Percentiles rank a stretch among this genome's conserved stretches.
phyloP scores from a whole-genome alignment of 2,888 invertebrate genomes.

The Miltochrista miniata region DNA sequence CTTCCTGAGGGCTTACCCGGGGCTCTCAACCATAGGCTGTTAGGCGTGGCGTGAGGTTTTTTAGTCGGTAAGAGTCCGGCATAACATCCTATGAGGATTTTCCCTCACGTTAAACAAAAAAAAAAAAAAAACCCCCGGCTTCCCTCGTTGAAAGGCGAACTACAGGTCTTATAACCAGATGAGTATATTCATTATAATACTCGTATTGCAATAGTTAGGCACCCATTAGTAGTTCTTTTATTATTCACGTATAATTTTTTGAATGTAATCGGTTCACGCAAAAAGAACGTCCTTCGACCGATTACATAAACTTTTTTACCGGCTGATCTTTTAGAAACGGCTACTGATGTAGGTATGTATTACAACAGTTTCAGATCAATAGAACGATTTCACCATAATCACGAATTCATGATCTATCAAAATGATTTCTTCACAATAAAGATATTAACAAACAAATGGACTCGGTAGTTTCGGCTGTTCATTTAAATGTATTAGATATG shows the following conservation, averaged over 20 bases:
- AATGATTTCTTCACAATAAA: constrained; percentile 1
- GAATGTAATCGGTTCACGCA: background rate
- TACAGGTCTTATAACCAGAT: too few relatives aligned
- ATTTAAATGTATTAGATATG: constrained; percentile 19
- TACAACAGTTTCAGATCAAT: background rate
- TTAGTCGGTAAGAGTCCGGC: too few relatives aligned
- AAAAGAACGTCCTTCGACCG: background rate
- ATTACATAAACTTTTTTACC: background rate
- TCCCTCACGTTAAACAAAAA: too few relatives aligned
- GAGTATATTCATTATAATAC: too few relatives aligned
- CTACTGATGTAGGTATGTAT: background rate
- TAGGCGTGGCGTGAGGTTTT: too few relatives aligned
- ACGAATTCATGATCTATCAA: background rate
- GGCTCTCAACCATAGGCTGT: too few relatives aligned
- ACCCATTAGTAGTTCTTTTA: too few relatives aligned
- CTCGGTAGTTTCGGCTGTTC: constrained; percentile 14
- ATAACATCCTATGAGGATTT: too few relatives aligned
- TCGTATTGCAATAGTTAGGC: too few relatives aligned
- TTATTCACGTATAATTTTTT: background rate
- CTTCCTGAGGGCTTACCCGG: too few relatives aligned
- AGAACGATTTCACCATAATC: background rate
- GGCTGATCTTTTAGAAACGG: background rate
- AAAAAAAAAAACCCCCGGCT: too few relatives aligned
- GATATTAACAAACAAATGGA: constrained; percentile 14
- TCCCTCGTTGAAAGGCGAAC: too few relatives aligned